These are phyloP conservation scores for Suncus etruscus DNA, from an alignment of 2,113 vertebrate genomes.

Conservation along the genomic window DNA sequence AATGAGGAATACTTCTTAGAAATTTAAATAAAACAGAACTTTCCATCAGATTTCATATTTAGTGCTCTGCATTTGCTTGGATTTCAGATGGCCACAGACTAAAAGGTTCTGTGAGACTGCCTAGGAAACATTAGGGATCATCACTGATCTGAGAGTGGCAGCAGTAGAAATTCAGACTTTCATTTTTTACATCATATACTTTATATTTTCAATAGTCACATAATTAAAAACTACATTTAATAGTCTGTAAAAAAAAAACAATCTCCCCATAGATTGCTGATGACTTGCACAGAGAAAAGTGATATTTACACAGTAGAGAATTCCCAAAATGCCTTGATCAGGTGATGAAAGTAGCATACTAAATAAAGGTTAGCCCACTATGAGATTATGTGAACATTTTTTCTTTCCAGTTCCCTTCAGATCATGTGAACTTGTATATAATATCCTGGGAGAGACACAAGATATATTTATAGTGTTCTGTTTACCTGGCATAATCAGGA, in stretches of 20 bases:
- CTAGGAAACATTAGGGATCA: background rate
- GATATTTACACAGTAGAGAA: background rate
- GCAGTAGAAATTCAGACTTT: background rate
- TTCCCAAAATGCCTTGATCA: background rate
- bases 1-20: conserved; percentile 23
- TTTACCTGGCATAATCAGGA: background rate
- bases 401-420: no score
- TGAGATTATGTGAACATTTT: no score
- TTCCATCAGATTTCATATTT: background rate
- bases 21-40: background rate
- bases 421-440: background rate
- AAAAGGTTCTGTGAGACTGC: background rate
- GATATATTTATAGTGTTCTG: background rate
- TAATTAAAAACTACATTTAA: conserved; percentile 36
- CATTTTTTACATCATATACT: background rate
- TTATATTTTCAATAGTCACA: background rate
- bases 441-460: background rate
- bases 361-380: background rate
- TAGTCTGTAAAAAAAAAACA: background rate
- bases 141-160: background rate
- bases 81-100: background rate
- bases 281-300: conserved; percentile 7
- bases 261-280: background rate
- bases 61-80: background rate
- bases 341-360: background rate